Evolutionary conservation across 2,888 invertebrate genomes (phyloP).

Genomic region (Mimachlamys varia): DNA sequence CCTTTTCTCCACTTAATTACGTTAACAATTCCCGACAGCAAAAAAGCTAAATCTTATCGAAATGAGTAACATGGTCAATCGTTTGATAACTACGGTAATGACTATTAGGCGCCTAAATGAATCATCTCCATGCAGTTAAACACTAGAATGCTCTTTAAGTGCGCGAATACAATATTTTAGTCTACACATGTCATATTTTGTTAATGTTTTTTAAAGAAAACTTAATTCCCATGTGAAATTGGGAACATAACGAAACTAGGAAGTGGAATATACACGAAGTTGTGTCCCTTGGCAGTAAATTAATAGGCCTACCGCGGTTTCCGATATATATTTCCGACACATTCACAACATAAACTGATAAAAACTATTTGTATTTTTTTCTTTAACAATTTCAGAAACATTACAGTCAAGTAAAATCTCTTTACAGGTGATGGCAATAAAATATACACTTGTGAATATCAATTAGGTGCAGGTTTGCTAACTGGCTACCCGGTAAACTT

Average conservation of each 20-base stretch:
- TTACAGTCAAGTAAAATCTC: background rate
- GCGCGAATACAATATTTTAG: too few species aligned
- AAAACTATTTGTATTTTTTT: background rate
- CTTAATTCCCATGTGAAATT: background rate
- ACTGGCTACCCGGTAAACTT: conserved; percentile 31
- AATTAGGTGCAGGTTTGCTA: background rate
- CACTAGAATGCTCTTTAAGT: too few species aligned
- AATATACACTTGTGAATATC: background rate
- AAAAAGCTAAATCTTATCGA: too few species aligned
- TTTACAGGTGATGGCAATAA: background rate
- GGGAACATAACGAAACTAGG: background rate
- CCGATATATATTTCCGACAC: background rate
- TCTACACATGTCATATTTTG: background rate
- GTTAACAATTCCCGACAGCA: too few species aligned
- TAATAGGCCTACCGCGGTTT: background rate
- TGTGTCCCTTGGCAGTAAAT: background rate
- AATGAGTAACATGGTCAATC: too few species aligned
- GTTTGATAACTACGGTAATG: too few species aligned
- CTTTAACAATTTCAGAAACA: background rate
- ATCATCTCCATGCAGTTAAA: too few species aligned
- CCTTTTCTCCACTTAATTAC: too few species aligned
- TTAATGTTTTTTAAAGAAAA: too few species aligned
- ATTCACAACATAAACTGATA: background rate
- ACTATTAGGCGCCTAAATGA: too few species aligned
- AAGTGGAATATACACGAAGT: background rate